phyloP scores from a whole-genome alignment of 2,113 vertebrate species.

The Acrocephalus kingi region DNA sequence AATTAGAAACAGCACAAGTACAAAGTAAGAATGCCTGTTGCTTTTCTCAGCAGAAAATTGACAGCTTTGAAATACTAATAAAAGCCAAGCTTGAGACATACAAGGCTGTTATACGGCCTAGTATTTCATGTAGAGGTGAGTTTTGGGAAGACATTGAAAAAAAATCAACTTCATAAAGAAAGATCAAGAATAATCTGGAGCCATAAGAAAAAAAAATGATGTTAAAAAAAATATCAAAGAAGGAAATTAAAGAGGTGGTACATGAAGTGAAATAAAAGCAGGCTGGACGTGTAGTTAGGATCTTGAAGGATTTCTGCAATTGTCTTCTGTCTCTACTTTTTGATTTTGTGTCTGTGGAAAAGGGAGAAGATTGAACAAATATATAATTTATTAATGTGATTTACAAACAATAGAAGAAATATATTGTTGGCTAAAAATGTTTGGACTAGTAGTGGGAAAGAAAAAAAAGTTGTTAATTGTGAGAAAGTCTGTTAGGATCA shows the following conservation, averaged over 20 bases:
- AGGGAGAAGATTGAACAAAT: background rate
- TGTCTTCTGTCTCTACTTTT: background rate
- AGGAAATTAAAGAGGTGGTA: background rate
- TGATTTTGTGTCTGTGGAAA: background rate
- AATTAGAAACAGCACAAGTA: constrained; percentile 36
- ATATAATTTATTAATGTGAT: background rate
- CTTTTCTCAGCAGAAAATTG: constrained; percentile 40
- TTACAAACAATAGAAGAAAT: background rate
- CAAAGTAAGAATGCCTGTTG: constrained; percentile 16
- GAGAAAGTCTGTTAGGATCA: background rate
- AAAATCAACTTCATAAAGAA: background rate
- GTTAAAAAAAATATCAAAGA: background rate
- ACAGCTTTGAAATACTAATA: constrained; percentile 32
- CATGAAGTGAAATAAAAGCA: background rate
- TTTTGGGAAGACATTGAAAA: background rate
- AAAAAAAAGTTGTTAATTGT: background rate
- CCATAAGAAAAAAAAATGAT: background rate
- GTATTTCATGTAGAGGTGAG: background rate
- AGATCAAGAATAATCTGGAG: background rate
- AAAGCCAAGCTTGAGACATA: background rate
- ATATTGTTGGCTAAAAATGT: background rate
- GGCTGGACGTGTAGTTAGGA: background rate
- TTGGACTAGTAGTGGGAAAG: background rate
- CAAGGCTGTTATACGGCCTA: background rate
- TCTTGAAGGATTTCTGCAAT: background rate